Conservation (phyloP, 2,888 invertebrate species). For the Odontothrips loti region DNA sequence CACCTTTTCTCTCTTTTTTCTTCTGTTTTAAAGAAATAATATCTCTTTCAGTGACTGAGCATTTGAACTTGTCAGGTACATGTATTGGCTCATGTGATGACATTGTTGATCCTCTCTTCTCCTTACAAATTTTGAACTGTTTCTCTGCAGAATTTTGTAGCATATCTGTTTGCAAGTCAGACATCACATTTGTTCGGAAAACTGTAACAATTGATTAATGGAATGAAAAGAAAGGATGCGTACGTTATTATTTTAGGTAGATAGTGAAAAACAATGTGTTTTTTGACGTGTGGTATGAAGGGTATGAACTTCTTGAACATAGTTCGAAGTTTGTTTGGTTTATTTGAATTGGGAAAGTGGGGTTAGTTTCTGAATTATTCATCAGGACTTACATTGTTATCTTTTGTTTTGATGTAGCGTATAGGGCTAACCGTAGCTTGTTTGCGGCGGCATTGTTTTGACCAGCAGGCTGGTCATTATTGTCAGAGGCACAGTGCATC, state of each 20-base stretch:
- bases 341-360: neutral
- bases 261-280: neutral
- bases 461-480: slow-evolving; percentile 10
- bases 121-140: too few relatives aligned
- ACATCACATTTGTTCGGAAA: too few relatives aligned
- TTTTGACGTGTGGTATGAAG: neutral
- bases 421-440: neutral
- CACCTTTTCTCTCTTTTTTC: neutral
- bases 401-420: neutral
- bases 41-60: neutral
- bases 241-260: neutral
- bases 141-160: too few relatives aligned
- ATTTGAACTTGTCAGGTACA: too few relatives aligned
- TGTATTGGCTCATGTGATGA: too few relatives aligned
- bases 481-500: neutral
- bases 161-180: too few relatives aligned
- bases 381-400: neutral
- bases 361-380: neutral
- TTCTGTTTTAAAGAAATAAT: neutral
- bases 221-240: neutral
- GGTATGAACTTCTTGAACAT: neutral
- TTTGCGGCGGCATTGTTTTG: neutral
- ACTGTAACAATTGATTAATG: neutral
- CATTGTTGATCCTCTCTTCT: too few relatives aligned
- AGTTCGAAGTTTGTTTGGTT: neutral